phyloP scores from a whole-genome alignment of 1,140 invertebrate genomes.

The Araneus ventricosus region DNA sequence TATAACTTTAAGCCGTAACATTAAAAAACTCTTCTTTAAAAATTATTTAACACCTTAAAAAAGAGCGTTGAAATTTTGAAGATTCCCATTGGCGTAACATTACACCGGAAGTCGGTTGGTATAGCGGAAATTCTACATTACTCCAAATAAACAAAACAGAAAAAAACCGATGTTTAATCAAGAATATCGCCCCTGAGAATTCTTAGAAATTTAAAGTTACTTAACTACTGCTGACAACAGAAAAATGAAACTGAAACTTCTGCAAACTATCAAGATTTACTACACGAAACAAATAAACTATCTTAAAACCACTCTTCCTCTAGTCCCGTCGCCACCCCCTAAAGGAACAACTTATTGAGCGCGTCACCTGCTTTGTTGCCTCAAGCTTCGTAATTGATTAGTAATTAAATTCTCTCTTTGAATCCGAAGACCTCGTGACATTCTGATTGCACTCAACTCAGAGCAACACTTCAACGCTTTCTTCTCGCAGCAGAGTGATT shows the following conservation, averaged over 20 bases:
- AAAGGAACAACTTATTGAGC: conserved; percentile 21
- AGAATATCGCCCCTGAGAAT: no score
- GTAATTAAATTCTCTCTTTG: conserved; percentile 27
- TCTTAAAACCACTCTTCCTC: background rate
- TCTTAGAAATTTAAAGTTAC: background rate
- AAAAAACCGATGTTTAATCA: no score
- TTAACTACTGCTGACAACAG: background rate
- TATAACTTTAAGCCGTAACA: no score
- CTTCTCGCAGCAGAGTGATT: background rate
- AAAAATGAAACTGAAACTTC: background rate
- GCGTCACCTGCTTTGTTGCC: conserved; percentile 7
- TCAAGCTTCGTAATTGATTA: background rate
- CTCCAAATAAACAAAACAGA: no score
- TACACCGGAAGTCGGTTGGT: no score
- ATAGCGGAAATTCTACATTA: no score
- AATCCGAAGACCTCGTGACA: background rate
- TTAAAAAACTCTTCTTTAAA: no score
- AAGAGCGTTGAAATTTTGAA: no score
- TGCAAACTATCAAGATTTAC: no score
- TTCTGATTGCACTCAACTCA: background rate
- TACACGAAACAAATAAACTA: no score
- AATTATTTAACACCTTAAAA: no score
- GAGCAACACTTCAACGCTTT: conserved; percentile 14
- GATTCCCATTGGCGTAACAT: no score
- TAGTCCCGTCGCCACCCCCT: background rate